A percentile compares a stretch with the other conserved stretches of the same genome.
Conservation (phyloP, 2,888 invertebrate genomes). For the Acanthosepion esculentum region DNA sequence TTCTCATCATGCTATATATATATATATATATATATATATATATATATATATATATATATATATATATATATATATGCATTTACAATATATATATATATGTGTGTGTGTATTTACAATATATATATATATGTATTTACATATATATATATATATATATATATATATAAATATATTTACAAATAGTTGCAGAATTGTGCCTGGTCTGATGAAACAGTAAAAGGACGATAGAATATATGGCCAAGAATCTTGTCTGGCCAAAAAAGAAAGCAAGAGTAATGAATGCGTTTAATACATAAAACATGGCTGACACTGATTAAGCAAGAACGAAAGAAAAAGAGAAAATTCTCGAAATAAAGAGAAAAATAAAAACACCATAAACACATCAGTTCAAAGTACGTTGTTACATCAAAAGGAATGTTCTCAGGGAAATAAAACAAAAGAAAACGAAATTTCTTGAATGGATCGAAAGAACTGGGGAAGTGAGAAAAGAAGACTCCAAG, state of each 20-base stretch:
- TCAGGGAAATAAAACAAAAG: not conserved
- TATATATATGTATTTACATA: not conserved
- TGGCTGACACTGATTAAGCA: too few species aligned
- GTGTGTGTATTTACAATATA: not conserved
- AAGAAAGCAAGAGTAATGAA: too few species aligned
- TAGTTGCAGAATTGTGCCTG: not conserved
- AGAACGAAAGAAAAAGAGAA: too few species aligned
- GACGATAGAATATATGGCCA: too few species aligned
- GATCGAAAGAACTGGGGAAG: not conserved
- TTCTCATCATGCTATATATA: too few species aligned
- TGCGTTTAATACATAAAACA: too few species aligned
- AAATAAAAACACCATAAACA: not conserved
- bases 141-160: not conserved
- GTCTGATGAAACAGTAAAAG: not conserved
- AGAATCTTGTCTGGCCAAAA: too few species aligned
- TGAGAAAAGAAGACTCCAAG: not conserved
- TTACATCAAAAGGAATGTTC: not conserved
- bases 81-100: not conserved
- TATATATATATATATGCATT: not conserved
- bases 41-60: not conserved
- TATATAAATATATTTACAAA: not conserved
- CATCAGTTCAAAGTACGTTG: not conserved
- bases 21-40: constrained; percentile 25
- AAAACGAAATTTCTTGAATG: not conserved
- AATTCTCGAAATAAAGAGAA: too few species aligned